Conservation (phyloP, 2,888 invertebrate genomes). For the Melanostoma mellinum region DNA sequence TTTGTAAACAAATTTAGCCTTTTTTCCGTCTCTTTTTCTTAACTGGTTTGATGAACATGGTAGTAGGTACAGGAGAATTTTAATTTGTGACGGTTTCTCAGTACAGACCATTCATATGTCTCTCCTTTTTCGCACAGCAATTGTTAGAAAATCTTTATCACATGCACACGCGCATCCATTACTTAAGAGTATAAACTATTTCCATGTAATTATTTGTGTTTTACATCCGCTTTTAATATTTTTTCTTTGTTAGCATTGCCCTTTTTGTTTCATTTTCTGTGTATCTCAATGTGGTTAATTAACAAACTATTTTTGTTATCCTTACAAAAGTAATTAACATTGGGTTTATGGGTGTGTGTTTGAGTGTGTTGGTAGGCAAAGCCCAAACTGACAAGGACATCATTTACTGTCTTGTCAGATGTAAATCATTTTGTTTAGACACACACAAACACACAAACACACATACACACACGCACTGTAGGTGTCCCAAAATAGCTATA, state of each 20-base stretch:
- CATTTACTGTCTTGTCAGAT: conserved; percentile 56
- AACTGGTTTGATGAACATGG: not conserved
- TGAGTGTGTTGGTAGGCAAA: not conserved
- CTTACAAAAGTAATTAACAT: conserved; percentile 59
- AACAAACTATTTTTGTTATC: conserved; percentile 63
- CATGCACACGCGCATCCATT: conserved; percentile 25
- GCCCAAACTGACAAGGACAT: conserved; percentile 46
- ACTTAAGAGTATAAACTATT: conserved; percentile 50
- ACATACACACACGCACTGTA: not conserved
- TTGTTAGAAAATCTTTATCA: conserved; percentile 43
- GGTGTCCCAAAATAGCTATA: conserved; percentile 11
- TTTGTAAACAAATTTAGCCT: not conserved
- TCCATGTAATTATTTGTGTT: conserved; percentile 55
- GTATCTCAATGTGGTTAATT: conserved; percentile 32
- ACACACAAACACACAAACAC: no score
- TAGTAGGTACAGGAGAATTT: conserved; percentile 22
- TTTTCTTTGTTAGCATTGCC: conserved; percentile 12
- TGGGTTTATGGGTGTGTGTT: not conserved
- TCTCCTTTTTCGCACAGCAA: conserved; percentile 41
- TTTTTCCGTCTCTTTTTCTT: not conserved
- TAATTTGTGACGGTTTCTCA: conserved; percentile 62
- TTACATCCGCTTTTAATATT: conserved; percentile 30
- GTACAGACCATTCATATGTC: conserved; percentile 28
- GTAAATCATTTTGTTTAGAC: conserved; percentile 43
- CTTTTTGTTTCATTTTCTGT: conserved; percentile 7